Percentiles rank a stretch among this genome's conserved stretches.
Conservation (phyloP, 2,888 invertebrate genomes). For the Rhagium mordax region DNA sequence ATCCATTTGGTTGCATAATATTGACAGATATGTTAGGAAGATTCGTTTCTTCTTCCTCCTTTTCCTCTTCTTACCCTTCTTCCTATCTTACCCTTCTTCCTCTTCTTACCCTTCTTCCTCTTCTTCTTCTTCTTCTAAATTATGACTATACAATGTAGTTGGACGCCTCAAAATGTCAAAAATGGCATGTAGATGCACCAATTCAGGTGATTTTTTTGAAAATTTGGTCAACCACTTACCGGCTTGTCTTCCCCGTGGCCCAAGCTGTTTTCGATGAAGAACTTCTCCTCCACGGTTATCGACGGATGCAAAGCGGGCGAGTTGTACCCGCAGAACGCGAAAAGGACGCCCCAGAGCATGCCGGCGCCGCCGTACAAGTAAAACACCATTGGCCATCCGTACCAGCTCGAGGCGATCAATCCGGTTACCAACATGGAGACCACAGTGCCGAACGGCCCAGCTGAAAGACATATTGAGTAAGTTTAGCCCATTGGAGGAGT, state of each 20-base stretch:
- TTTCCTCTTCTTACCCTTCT: no score
- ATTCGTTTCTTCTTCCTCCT: no score
- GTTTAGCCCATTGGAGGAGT: no score
- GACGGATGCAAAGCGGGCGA: conserved; percentile 76
- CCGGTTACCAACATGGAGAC: conserved; percentile 82
- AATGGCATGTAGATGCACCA: no score
- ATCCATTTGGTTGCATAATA: no score
- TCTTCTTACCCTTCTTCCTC: no score
- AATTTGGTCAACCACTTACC: conserved; percentile 69
- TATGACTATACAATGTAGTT: no score
- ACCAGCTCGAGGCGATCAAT: conserved; percentile 76
- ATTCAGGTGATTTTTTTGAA: background rate
- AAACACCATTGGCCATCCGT: conserved; percentile 87
- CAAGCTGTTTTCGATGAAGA: conserved; percentile 75
- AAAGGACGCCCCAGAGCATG: conserved; percentile 75
- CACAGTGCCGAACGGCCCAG: conserved; percentile 81
- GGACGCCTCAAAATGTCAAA: no score
- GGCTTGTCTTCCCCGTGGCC: conserved; percentile 74
- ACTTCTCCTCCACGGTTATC: conserved; percentile 77
- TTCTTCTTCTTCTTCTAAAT: no score
- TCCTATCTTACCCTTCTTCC: no score
- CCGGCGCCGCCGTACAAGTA: conserved; percentile 81
- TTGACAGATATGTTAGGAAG: no score
- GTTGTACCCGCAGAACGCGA: conserved; percentile 77
- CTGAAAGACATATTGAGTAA: conserved; percentile 40